These are phyloP conservation scores for Enteromius afrohamiltoni DNA, from an alignment of 2,797 vertebrate species.

Conservation along the genomic window DNA sequence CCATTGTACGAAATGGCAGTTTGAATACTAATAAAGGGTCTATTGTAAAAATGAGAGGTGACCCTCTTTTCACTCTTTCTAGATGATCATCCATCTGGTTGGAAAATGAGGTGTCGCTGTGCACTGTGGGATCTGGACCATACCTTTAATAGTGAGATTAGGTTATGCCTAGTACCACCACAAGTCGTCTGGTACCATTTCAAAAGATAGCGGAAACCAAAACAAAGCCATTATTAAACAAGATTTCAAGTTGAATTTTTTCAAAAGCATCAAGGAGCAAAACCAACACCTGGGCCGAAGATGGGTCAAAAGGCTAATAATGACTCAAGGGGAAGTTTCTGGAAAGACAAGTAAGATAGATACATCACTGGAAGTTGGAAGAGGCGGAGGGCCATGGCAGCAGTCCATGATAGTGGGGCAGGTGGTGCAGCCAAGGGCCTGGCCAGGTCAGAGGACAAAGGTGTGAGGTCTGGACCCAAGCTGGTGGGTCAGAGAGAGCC, in stretches of 20 bases:
- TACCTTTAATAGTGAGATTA: not conserved
- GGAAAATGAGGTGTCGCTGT: conserved; percentile 20
- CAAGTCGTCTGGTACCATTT: not conserved
- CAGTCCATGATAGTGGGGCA: conserved; percentile 13
- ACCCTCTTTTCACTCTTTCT: not conserved
- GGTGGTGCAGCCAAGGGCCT: conserved; percentile 33
- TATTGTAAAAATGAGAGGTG: conserved; percentile 3
- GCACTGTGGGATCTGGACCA: not conserved
- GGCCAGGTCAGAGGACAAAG: conserved; percentile 42
- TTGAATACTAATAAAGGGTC: not conserved
- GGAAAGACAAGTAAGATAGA: conserved; percentile 28
- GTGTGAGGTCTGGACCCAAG: conserved; percentile 45
- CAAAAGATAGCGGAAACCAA: not conserved
- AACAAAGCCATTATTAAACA: conserved; percentile 9
- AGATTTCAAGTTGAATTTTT: conserved; percentile 13
- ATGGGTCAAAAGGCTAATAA: conserved; percentile 44
- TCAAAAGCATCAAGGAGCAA: conserved; percentile 5
- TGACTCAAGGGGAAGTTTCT: conserved; percentile 39
- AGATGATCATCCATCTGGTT: conserved; percentile 21
- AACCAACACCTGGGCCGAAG: conserved; percentile 31
- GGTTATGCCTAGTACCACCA: too few species aligned
- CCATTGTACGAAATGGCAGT: not conserved
- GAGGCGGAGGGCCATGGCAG: conserved; percentile 11
- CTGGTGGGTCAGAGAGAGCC: conserved; percentile 41
- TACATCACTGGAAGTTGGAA: conserved; percentile 1